Percentiles rank a stretch among this genome's conserved stretches.
Evolutionary conservation across 2,113 vertebrate species (phyloP).

Genomic region (Tapirus terrestris): DNA sequence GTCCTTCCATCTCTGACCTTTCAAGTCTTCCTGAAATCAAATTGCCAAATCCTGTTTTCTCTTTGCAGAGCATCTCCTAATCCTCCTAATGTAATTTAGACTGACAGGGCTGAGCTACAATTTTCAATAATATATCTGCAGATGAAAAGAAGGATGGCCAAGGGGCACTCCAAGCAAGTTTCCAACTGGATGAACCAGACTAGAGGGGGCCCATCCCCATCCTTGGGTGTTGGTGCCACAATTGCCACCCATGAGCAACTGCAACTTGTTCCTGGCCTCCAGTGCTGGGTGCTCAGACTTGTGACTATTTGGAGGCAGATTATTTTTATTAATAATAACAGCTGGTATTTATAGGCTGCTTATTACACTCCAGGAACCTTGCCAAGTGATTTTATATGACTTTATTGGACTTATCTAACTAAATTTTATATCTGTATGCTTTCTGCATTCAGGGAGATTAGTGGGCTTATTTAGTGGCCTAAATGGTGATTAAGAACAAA

Average conservation of each 20-base stretch:
- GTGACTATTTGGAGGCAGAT: not conserved
- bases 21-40: constrained; percentile 79
- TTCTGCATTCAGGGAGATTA: constrained; percentile 18
- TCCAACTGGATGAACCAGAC: not conserved
- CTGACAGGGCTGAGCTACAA: constrained; percentile 69
- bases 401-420: not conserved
- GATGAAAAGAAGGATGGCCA: constrained; percentile 48
- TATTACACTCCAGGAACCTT: not conserved
- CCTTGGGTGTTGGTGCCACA: not conserved
- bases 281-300: not conserved
- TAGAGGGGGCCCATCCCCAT: not conserved
- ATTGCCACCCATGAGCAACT: not conserved
- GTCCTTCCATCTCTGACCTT: constrained; percentile 77
- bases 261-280: not conserved
- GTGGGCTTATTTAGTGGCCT: not conserved
- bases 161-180: not conserved
- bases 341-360: constrained; percentile 10
- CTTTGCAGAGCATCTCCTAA: constrained; percentile 66
- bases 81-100: constrained; percentile 74
- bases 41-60: constrained; percentile 77
- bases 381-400: constrained; percentile 24
- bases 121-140: constrained; percentile 70
- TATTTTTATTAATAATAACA: constrained; percentile 20
- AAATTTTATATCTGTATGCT: not conserved
- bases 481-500: not conserved